These are phyloP conservation scores for Drosophila bocqueti DNA, from an alignment of 1,140 invertebrate species.

Conservation along the genomic window DNA sequence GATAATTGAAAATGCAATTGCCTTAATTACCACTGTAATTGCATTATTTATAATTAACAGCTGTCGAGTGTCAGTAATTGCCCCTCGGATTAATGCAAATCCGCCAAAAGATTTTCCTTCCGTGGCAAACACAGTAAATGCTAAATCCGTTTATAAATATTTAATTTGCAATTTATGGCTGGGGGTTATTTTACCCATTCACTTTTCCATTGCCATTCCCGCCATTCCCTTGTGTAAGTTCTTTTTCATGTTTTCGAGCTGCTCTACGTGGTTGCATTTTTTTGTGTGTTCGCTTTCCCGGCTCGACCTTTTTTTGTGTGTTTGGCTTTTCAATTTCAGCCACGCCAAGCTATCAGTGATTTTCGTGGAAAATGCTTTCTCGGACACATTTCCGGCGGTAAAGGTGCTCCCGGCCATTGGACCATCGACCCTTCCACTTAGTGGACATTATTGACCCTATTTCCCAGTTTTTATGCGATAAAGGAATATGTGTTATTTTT, in stretches of 20 bases:
- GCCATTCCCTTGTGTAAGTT: slow-evolving; percentile 42
- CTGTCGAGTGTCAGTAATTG: slow-evolving; percentile 45
- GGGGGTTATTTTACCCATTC: slow-evolving; percentile 10
- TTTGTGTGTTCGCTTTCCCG: slow-evolving; percentile 3
- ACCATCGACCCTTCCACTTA: slow-evolving; percentile 1
- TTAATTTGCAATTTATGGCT: slow-evolving; percentile 36
- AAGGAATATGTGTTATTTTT: slow-evolving; percentile 8
- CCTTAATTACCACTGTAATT: slow-evolving; percentile 44
- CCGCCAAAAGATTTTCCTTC: slow-evolving; percentile 8
- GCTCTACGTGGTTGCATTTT: slow-evolving; percentile 29
- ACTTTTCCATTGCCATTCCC: neutral
- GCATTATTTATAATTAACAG: slow-evolving; percentile 55
- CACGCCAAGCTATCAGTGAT: slow-evolving; percentile 28
- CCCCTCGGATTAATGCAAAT: slow-evolving; percentile 34
- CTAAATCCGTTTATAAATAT: slow-evolving; percentile 40
- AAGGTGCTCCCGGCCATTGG: slow-evolving; percentile 4
- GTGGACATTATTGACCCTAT: neutral
- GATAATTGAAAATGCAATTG: slow-evolving; percentile 34
- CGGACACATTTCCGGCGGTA: neutral
- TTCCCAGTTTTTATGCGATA: neutral
- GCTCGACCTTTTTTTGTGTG: slow-evolving; percentile 39
- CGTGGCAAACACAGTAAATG: slow-evolving; percentile 10
- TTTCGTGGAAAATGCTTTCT: slow-evolving; percentile 26
- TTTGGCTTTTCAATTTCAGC: slow-evolving; percentile 54
- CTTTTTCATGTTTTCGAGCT: slow-evolving; percentile 63